Evolutionary conservation across 2,888 invertebrate species (phyloP).

Genomic region (Aromia moschata): DNA sequence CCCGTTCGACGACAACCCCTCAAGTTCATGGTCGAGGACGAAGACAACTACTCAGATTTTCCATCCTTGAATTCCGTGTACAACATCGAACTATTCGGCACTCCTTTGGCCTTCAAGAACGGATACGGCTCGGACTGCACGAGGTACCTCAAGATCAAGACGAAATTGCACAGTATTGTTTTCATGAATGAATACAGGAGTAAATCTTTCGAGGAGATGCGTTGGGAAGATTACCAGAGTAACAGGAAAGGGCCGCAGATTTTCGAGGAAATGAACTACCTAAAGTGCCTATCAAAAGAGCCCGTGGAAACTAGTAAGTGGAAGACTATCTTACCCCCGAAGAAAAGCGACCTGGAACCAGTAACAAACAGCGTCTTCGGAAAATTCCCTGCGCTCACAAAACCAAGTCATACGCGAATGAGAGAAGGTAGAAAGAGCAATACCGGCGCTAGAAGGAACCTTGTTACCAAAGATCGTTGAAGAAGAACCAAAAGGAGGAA

Average conservation of each 20-base stretch:
- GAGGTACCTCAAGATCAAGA: constrained; percentile 24
- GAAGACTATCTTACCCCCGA: constrained; percentile 4
- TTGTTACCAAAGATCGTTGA: constrained; percentile 21
- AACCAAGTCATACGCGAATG: constrained; percentile 7
- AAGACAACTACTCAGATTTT: constrained; percentile 27
- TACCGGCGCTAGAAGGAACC: constrained; percentile 1
- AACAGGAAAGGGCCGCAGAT: constrained; percentile 28
- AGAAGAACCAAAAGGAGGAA: constrained; percentile 5
- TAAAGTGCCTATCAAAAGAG: constrained; percentile 26
- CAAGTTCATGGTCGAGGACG: constrained; percentile 30
- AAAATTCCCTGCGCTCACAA: constrained; percentile 8
- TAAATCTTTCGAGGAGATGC: constrained; percentile 40
- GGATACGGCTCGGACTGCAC: constrained; percentile 28
- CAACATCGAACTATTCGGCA: constrained; percentile 33
- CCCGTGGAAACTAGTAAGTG: neutral
- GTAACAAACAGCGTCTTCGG: constrained; percentile 13
- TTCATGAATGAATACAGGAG: constrained; percentile 35
- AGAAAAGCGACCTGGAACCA: constrained; percentile 27
- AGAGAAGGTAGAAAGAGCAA: constrained; percentile 6
- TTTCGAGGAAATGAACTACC: constrained; percentile 33
- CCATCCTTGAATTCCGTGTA: constrained; percentile 35
- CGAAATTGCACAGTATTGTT: constrained; percentile 30
- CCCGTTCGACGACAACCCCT: constrained; percentile 28
- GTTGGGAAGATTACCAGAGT: constrained; percentile 40
- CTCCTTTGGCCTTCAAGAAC: constrained; percentile 31